Evolutionary conservation across 2,888 invertebrate species (phyloP), one percentile per base, ranked within the genome.

Genomic region (Pseudococcus longispinus): DNA sequence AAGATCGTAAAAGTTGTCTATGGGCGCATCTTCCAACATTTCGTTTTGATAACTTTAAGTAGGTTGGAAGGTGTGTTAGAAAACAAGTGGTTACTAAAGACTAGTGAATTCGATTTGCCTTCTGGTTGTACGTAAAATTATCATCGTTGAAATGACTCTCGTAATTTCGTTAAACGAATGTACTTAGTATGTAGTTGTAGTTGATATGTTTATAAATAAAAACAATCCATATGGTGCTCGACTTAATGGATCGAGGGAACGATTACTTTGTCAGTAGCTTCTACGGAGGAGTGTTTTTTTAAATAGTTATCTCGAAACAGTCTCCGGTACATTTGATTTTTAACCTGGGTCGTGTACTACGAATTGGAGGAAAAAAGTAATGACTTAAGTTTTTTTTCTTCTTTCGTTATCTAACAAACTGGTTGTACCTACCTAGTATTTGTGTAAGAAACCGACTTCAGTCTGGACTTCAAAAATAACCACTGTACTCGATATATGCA

Each of bases 321-420:
- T 32, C 26, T 70, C 29, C 26, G 37, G 74, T 18, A 74, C 32
- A 32, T 74, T 74, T 74, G 51, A 29, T 46, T 46, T 46, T 46
- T n/a, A 51, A 51, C 46, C 46, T 11, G 13, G 13, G 15, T 46
- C 46, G 37, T 37, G 20, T 18, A 26, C 8, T 32, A 37, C 74
- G 74, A 74, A 74, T 74, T 37, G 74, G n/a, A 74, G 29, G 65
- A 65, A 74, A 32, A 74, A 74, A 51, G 37, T 74, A 74, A 74
- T 74, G 32, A 74, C n/a, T 18, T 51, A 51, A 6, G 29, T 70
- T 51, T 65, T 65, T 65, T 74, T 74, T 37, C 15, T n/a, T 51
- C 51, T 51, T n/a, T n/a, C 37, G 74, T 74, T 74, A 74, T n/a
- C 74, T 74, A 74, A 74, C 74, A 74, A 74, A 74, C 74, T 74